Evolutionary conservation across 2,797 vertebrate species (phyloP).

Genomic region (Pelodytes ibericus): DNA sequence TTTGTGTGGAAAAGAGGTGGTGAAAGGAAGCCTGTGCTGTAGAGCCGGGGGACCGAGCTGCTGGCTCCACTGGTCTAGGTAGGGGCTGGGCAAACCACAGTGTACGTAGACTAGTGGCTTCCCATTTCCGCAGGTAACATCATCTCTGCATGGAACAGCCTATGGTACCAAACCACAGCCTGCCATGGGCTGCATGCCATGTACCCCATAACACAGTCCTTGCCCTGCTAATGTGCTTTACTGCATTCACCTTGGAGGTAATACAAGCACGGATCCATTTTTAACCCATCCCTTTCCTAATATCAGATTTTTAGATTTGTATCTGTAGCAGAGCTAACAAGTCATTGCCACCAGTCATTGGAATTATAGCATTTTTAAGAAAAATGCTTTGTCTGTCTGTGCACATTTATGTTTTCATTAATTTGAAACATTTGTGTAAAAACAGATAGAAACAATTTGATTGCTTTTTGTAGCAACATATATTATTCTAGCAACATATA

Average conservation of each 20-base stretch:
- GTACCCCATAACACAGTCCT: constrained; percentile 24
- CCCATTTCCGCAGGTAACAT: constrained; percentile 72
- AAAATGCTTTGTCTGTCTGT: no score
- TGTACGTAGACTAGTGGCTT: constrained; percentile 61
- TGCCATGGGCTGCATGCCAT: constrained; percentile 12
- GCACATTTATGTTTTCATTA: no score
- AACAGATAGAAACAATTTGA: no score
- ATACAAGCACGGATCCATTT: not conserved
- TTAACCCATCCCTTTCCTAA: not conserved
- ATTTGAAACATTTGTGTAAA: no score
- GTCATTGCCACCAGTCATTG: no score
- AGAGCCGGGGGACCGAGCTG: constrained; percentile 78
- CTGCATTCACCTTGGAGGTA: rapidly evolving
- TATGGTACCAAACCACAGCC: constrained; percentile 60
- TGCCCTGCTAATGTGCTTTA: not conserved
- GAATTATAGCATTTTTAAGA: no score
- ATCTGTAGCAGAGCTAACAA: not conserved
- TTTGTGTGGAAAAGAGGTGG: constrained; percentile 89
- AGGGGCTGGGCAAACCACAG: constrained; percentile 72
- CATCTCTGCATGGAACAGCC: constrained; percentile 57
- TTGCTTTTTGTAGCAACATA: no score
- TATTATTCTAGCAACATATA: no score
- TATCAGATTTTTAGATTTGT: not conserved
- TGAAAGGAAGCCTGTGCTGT: constrained; percentile 87
- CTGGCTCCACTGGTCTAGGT: constrained; percentile 80